Evolutionary conservation across 1,140 invertebrate species (phyloP).

Genomic region (Zaprionus africanus): DNA sequence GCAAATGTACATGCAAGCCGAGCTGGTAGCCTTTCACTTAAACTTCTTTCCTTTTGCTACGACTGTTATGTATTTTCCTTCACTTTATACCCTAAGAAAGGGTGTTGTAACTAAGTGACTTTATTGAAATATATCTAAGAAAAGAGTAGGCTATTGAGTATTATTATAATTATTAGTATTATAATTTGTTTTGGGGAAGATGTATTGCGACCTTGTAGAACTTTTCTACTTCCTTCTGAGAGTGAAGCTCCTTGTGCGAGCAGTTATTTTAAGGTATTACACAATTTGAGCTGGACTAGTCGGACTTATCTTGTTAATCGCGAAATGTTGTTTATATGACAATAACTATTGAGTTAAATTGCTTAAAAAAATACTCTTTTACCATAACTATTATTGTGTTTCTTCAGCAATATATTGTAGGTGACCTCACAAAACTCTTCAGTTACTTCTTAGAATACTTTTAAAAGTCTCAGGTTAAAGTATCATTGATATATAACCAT

Average conservation of each 20-base stretch:
- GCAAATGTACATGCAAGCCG: slow-evolving; percentile 21
- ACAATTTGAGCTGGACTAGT: too few relatives aligned
- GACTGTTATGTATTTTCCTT: slow-evolving; percentile 19
- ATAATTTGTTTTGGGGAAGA: too few relatives aligned
- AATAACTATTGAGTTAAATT: too few relatives aligned
- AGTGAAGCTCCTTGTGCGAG: too few relatives aligned
- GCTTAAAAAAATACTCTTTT: not conserved
- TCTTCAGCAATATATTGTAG: too few relatives aligned
- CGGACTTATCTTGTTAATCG: too few relatives aligned
- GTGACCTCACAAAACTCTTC: too few relatives aligned
- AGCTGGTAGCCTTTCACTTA: slow-evolving; percentile 53
- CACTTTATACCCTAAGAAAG: not conserved
- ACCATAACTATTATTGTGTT: not conserved
- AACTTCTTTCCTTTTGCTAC: slow-evolving; percentile 52
- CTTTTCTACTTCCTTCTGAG: too few relatives aligned
- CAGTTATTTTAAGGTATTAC: too few relatives aligned
- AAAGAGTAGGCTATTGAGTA: not conserved
- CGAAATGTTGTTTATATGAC: too few relatives aligned
- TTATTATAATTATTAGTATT: not conserved
- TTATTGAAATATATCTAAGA: not conserved
- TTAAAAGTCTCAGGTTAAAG: not conserved
- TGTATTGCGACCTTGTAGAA: too few relatives aligned
- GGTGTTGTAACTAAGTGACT: not conserved
- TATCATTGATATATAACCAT: not conserved
- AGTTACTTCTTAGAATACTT: not conserved